These are phyloP conservation scores for Drosophila truncata DNA, from an alignment of 1,140 invertebrate genomes.

Conservation along the genomic window DNA sequence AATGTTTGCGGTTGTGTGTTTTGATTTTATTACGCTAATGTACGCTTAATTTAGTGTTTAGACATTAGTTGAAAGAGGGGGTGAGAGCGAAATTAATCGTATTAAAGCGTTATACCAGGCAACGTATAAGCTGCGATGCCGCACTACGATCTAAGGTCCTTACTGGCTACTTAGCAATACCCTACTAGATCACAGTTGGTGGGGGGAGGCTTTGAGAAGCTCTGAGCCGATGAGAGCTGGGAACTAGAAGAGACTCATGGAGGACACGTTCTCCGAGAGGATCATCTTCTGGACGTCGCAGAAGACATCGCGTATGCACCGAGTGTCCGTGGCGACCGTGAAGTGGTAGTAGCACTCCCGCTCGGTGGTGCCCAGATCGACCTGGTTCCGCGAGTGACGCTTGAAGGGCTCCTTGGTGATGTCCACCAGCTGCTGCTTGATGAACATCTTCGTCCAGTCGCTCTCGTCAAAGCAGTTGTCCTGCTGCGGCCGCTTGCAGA, in stretches of 20 bases:
- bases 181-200: conserved; percentile 53
- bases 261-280: conserved; percentile 86
- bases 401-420: conserved; percentile 81
- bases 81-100: conserved; percentile 22
- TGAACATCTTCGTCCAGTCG: conserved; percentile 88
- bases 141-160: conserved; percentile 40
- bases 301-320: conserved; percentile 90
- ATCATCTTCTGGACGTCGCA: conserved; percentile 91
- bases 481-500: conserved; percentile 84
- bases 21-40: conserved; percentile 29
- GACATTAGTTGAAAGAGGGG: conserved; percentile 1
- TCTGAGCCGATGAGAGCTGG: conserved; percentile 30
- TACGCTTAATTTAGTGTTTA: conserved; percentile 11
- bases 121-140: conserved; percentile 20
- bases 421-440: conserved; percentile 88
- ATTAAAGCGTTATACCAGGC: conserved; percentile 47
- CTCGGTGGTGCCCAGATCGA: conserved; percentile 66
- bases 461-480: conserved; percentile 87
- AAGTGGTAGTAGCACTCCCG: conserved; percentile 89
- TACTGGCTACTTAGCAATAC: conserved; percentile 45
- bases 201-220: conserved; percentile 35
- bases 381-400: conserved; percentile 74
- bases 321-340: conserved; percentile 90
- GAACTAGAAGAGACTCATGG: conserved; percentile 55
- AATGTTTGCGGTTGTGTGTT: conserved; percentile 5